phyloP scores from a whole-genome alignment of 2,797 vertebrate species.

The Ptychobarbus kaznakovi region DNA sequence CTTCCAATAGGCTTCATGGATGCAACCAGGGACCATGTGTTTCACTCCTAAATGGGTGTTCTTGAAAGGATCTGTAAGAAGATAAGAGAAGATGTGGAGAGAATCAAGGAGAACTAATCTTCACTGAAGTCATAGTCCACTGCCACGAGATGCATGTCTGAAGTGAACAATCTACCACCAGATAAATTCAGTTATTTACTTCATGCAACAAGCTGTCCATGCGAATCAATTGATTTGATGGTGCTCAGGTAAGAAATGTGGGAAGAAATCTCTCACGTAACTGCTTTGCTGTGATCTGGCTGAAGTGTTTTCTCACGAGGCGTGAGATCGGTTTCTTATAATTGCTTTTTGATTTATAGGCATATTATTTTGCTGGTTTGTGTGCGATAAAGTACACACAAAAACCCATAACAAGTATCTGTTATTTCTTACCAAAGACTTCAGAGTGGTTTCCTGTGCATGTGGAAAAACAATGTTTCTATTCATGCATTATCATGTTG shows the following conservation, averaged over 20 bases:
- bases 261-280: not conserved
- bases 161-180: not conserved
- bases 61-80: conserved; percentile 25
- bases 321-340: not conserved
- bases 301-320: not conserved
- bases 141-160: not conserved
- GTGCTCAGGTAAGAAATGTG: not conserved
- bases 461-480: conserved; percentile 8
- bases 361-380: not conserved
- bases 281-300: not conserved
- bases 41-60: conserved; percentile 30
- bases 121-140: conserved; percentile 2
- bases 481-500: conserved; percentile 30
- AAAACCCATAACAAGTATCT: not conserved
- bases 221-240: not conserved
- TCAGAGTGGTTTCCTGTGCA: not conserved
- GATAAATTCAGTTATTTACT: conserved; percentile 11
- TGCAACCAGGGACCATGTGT: conserved; percentile 15
- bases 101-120: conserved; percentile 1
- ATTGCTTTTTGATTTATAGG: not conserved
- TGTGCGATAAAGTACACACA: not conserved
- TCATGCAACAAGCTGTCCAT: not conserved
- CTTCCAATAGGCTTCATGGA: conserved; percentile 36
- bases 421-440: conserved; percentile 5
- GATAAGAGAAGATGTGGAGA: conserved; percentile 30